Evolutionary conservation across 2,888 invertebrate genomes (phyloP), one percentile per base, ranked within the genome.

Genomic region (Polydrusus cervinus): DNA sequence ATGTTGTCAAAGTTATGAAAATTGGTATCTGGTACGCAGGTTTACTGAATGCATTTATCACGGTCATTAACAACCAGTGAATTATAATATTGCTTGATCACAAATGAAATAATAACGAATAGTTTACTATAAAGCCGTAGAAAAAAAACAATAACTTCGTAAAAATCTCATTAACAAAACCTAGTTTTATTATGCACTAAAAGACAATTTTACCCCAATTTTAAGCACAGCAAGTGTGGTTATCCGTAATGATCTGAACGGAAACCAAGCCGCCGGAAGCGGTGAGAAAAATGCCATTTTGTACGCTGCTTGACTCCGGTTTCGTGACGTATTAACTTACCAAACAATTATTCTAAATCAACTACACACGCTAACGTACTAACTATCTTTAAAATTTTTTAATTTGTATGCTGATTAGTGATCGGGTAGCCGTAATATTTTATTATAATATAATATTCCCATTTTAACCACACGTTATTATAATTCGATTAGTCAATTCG

Each of bases 221-320:
- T 55, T 55, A n/a, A 55, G 30, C 38, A 38, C 8, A 40, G 18
- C 38, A 34, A 60, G 57, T 60, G 57, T 73, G 86, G 85, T 86
- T 87, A 87, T 87, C 86, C 85, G 85, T 86, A 86, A 86, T 86
- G 86, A 87, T 87, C 86, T 87, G 84, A 84, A 85, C 87, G 87
- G 87, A 87, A 87, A 82, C 83, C 78, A 78, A 79, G 77, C 81
- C 82, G 83, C 85, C 85, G 87, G 87, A 87, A 87, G 87, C 85
- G 87, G 87, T 85, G 87, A 87, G 87, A 87, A 87, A 87, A 87
- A 87, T 87, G 87, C 87, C 87, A 87, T 87, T 87, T 87, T 87
- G 86, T 87, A 87, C 87, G 87, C 87, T 87, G 85, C 86, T 87
- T 87, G 87, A 86, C 85, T 87, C 81, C 81, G 86, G 82, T 87